Evolutionary conservation across 2,888 invertebrate genomes (phyloP).

Genomic region (Pseudococcus jackbeardsleyi): DNA sequence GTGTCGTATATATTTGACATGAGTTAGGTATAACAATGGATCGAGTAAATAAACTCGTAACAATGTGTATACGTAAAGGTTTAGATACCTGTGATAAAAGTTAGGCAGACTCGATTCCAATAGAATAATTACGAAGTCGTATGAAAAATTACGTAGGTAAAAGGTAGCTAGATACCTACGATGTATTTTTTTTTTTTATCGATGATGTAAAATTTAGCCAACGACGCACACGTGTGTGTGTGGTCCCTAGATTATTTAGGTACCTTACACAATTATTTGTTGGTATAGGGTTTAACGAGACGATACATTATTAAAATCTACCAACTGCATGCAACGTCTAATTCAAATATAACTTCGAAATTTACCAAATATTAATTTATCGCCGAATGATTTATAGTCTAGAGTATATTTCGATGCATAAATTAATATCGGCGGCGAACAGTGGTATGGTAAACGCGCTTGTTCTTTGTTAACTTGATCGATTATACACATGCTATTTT

Average conservation of each 20-base stretch:
- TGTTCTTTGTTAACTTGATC: constrained; percentile 16
- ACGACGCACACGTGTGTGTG: not conserved
- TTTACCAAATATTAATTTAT: constrained; percentile 45
- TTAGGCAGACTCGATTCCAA: not conserved
- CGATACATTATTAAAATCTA: constrained; percentile 19
- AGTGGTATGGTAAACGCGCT: not conserved
- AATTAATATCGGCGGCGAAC: not conserved
- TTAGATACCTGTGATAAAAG: not conserved
- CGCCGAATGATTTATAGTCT: constrained; percentile 25
- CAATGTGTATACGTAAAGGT: not conserved
- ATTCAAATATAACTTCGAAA: not conserved
- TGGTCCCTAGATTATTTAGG: not conserved
- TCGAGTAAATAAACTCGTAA: not conserved
- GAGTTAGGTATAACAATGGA: not conserved
- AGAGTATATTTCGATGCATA: constrained; percentile 21
- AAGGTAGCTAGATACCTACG: not conserved
- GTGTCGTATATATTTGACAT: constrained; percentile 7
- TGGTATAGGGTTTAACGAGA: not conserved
- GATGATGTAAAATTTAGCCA: not conserved
- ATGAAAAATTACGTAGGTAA: no score
- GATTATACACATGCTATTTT: constrained; percentile 32
- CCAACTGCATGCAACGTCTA: constrained; percentile 21
- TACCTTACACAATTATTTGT: not conserved
- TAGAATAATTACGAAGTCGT: not conserved
- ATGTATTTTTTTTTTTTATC: not conserved